Evolutionary conservation across 1,140 invertebrate species (phyloP).

Genomic region (Mactra quadrangularis): DNA sequence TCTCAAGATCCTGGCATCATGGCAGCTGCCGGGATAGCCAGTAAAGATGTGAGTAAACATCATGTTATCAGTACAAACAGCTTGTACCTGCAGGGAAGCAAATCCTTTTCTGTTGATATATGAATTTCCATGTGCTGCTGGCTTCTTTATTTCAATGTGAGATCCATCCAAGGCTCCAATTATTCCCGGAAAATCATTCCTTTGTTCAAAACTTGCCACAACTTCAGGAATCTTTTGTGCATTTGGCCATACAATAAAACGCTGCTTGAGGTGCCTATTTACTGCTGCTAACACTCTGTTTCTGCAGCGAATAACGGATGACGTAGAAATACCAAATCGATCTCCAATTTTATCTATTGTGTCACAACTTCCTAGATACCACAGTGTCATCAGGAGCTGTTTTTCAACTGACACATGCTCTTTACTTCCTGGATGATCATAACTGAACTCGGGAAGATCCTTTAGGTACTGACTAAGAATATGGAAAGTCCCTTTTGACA

Average conservation of each 20-base stretch:
- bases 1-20: constrained; percentile 74
- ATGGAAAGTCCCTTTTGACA: not conserved
- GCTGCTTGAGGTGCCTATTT: not conserved
- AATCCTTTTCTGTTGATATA: constrained; percentile 79
- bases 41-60: constrained; percentile 70
- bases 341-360: not conserved
- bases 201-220: not conserved
- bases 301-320: not conserved
- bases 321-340: not conserved
- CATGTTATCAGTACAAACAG: constrained; percentile 65
- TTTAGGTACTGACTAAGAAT: not conserved
- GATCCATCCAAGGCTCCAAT: constrained; percentile 66
- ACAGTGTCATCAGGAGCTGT: not conserved
- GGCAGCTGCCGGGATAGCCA: constrained; percentile 72
- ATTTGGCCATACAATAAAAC: too few species aligned
- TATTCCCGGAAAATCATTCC: constrained; percentile 58
- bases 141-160: constrained; percentile 64
- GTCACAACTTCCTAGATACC: not conserved
- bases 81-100: constrained; percentile 75
- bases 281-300: not conserved
- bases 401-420: not conserved
- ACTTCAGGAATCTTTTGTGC: too few species aligned
- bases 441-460: not conserved
- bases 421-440: not conserved
- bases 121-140: constrained; percentile 69